Evolutionary conservation across 2,888 invertebrate species (phyloP), one percentile per base, ranked within the genome.

Genomic region (Drosophila acutilabella): DNA sequence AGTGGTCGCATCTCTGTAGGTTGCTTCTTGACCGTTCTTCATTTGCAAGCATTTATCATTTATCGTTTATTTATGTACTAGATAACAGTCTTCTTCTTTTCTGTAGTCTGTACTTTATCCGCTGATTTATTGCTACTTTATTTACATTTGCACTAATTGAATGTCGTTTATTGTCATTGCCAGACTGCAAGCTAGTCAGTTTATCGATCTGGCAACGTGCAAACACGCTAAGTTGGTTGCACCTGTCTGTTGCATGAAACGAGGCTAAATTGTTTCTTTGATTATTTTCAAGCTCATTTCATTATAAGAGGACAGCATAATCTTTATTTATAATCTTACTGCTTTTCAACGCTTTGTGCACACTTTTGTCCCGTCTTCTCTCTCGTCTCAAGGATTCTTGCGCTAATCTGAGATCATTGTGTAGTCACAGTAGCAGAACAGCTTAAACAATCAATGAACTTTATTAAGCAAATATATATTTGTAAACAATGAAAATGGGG

Each of bases 1-100:
- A 91, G 74, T 90, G 89, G 90, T 89, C 92, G 81, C 92, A 92
- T 90, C 91, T 92, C 89, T 92, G 93, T 93, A 93, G 92, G 93
- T 93, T 92, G 92, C 92, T 92, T 92, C 80, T 90, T 70, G 53
- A 57, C 58, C 61, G 52, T 42, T 64, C 30, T 45, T 58, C 50
- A 51, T 75, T 62, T 73, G 73, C 73, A 59, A 67, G 54, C 47
- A 41, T 64, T 30, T 61, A 30, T 41, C 41, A 23, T 18, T 50
- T 18, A 13, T 7, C 40, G n/a, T 8, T 14, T 47, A 40, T 30
- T 7, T 36, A 13, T 36, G 13, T 36, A 13, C 13, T 30, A 30
- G 30, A 30, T 30, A 30, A 30, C 8, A 1, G 8, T 30, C 33
- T 50, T 51, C 8, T 44, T 20, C 23, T 38, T 51, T 47, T 41